Conservation (phyloP, 2,888 invertebrate species). For the Sacculina carcini region DNA sequence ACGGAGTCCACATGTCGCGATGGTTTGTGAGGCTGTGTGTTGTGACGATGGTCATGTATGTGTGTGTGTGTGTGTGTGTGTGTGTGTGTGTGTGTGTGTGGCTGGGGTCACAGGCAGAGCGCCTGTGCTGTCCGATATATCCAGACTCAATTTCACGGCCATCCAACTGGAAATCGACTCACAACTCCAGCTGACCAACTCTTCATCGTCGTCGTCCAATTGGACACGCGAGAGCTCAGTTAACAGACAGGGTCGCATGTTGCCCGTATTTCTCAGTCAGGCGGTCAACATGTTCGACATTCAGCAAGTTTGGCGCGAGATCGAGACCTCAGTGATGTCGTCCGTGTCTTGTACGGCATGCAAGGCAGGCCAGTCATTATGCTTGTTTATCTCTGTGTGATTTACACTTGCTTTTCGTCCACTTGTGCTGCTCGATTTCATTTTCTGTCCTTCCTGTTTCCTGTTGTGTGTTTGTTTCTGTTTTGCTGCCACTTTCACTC, state of each 20-base stretch:
- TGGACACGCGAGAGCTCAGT: not conserved
- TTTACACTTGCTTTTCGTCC: not conserved
- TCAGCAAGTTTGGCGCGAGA: conserved; percentile 56
- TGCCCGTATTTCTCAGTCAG: conserved; percentile 31
- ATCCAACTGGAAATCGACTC: conserved; percentile 12
- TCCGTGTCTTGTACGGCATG: conserved; percentile 75
- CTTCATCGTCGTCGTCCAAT: conserved; percentile 7
- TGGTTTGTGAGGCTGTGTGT: not conserved
- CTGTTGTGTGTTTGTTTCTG: too few relatives aligned
- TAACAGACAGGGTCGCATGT: conserved; percentile 7
- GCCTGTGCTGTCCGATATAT: not conserved
- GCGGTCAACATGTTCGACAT: conserved; percentile 54
- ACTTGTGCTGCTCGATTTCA: too few relatives aligned
- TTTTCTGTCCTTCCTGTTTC: too few relatives aligned
- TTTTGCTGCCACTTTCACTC: too few relatives aligned
- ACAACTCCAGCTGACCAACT: conserved; percentile 8
- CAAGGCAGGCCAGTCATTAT: conserved; percentile 37
- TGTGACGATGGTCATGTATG: not conserved
- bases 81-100: too few relatives aligned
- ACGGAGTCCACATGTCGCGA: not conserved
- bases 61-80: not conserved
- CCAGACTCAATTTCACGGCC: conserved; percentile 14
- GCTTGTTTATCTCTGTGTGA: not conserved
- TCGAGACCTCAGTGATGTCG: conserved; percentile 62
- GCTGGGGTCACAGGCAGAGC: too few relatives aligned